phyloP scores from a whole-genome alignment of 2,888 invertebrate genomes.

The Phyllotreta cruciferae region DNA sequence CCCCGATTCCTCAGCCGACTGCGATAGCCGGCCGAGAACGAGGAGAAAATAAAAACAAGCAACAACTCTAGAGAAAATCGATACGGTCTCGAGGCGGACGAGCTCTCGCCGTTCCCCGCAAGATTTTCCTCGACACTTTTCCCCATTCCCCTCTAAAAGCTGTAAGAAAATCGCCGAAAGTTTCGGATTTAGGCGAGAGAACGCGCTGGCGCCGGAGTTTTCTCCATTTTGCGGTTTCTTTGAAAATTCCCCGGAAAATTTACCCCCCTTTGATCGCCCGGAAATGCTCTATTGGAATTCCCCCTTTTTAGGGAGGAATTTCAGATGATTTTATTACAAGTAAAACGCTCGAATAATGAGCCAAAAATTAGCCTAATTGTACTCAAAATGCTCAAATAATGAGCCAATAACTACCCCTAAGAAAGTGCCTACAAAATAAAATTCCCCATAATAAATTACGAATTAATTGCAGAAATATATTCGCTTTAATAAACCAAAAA shows the following conservation, averaged over 20 bases:
- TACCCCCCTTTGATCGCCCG: conserved; percentile 43
- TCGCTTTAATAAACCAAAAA: not conserved
- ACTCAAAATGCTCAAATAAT: not conserved
- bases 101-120: conserved; percentile 39
- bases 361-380: not conserved
- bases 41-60: no score
- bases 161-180: conserved; percentile 46
- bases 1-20: no score
- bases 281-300: conserved; percentile 34
- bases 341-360: not conserved
- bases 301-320: conserved; percentile 12
- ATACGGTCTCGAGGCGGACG: conserved; percentile 47
- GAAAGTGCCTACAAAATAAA: not conserved
- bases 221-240: conserved; percentile 58
- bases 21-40: no score
- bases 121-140: conserved; percentile 49
- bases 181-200: conserved; percentile 51
- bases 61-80: conserved; percentile 25
- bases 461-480: not conserved
- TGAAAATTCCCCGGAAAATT: conserved; percentile 53
- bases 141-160: conserved; percentile 48
- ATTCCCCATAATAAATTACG: no score
- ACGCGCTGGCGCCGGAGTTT: conserved; percentile 49
- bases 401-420: not conserved
- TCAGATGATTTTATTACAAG: conserved; percentile 4